phyloP scores from a whole-genome alignment of 2,797 vertebrate species.

The Orientallactaga sibirica region DNA sequence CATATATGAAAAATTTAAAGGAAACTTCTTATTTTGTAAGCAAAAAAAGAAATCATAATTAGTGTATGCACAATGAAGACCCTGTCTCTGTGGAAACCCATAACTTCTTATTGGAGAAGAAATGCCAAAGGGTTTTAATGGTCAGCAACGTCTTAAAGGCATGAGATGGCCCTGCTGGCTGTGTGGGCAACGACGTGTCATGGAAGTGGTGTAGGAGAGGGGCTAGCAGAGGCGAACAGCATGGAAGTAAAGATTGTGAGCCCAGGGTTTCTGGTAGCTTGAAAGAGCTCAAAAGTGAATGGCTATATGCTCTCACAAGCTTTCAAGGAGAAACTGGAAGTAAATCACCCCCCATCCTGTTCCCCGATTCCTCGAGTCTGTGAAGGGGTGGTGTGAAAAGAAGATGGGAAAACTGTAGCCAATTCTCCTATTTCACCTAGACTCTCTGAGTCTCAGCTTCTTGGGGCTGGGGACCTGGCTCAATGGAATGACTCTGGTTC shows the following conservation, averaged over 20 bases:
- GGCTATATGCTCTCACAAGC: background rate
- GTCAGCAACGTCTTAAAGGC: background rate
- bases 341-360: background rate
- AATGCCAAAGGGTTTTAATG: background rate
- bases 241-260: background rate
- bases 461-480: too few species aligned
- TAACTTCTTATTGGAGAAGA: conserved; percentile 28
- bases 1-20: too few species aligned
- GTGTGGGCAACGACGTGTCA: too few species aligned
- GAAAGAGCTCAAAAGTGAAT: background rate
- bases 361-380: background rate
- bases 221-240: too few species aligned
- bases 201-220: too few species aligned
- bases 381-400: background rate
- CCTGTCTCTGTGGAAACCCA: background rate
- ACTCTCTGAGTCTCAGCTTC: background rate
- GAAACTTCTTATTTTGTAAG: background rate
- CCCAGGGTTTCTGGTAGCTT: too few species aligned
- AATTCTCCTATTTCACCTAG: background rate
- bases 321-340: background rate
- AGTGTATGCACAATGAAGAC: background rate
- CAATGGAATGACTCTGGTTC: too few species aligned
- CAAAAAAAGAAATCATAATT: too few species aligned
- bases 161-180: background rate
- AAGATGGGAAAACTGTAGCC: background rate